These are phyloP conservation scores for Muscicapa comitata DNA, from an alignment of 2,797 vertebrate genomes.

Conservation along the genomic window DNA sequence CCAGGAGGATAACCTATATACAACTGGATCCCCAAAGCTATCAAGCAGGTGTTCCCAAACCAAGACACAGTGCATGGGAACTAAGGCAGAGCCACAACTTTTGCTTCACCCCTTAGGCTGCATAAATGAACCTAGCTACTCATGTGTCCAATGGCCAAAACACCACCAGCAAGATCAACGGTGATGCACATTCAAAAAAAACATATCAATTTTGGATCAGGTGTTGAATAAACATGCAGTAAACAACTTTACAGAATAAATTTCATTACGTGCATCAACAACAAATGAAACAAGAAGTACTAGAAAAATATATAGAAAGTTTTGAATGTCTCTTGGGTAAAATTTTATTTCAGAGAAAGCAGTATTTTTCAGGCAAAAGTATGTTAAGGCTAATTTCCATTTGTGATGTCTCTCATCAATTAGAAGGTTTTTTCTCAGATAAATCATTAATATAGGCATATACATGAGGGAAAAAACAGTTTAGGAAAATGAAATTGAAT, in stretches of 20 bases:
- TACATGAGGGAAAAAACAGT: background rate
- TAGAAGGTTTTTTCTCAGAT: background rate
- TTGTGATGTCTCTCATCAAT: background rate
- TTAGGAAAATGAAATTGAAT: background rate
- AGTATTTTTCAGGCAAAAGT: background rate
- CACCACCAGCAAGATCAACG: background rate
- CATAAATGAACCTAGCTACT: background rate
- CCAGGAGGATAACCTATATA: rapidly evolving
- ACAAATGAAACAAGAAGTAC: background rate
- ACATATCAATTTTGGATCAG: rapidly evolving
- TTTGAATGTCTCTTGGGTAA: background rate
- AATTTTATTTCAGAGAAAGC: background rate
- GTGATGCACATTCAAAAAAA: background rate
- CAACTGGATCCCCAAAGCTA: background rate
- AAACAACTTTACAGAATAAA: background rate
- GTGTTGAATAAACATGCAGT: background rate
- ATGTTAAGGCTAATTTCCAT: background rate
- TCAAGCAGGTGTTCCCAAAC: background rate
- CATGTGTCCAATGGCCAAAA: rapidly evolving
- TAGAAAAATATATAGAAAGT: background rate
- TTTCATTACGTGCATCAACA: background rate
- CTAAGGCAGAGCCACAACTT: background rate
- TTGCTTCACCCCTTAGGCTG: background rate
- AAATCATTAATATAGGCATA: background rate
- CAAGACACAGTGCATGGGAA: background rate